Conservation (phyloP, 2,113 vertebrate species). For the human region GRCh38 chrX:45169001-45169500, state of each 20-base stretch:
- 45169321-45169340: not conserved
- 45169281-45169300: not conserved
- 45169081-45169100: not conserved
- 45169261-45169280: not conserved
- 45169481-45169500: not conserved
- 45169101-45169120: not conserved
- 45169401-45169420: not conserved
- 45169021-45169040: not conserved
- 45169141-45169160: too few species aligned
- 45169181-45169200: not conserved
- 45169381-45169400: not conserved
- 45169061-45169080: not conserved
- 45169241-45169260: not conserved
- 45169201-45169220: not conserved
- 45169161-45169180: not conserved
- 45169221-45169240: not conserved
- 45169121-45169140: not conserved
- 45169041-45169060: not conserved
- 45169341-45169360: not conserved
- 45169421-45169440: not conserved
- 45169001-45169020: not conserved
- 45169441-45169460: not conserved
- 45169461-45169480: not conserved
- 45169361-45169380: not conserved
- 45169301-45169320: not conserved